Evolutionary conservation across 2,888 invertebrate species (phyloP), one percentile per base, ranked within the genome.

Genomic region (Oscheius sp.): DNA sequence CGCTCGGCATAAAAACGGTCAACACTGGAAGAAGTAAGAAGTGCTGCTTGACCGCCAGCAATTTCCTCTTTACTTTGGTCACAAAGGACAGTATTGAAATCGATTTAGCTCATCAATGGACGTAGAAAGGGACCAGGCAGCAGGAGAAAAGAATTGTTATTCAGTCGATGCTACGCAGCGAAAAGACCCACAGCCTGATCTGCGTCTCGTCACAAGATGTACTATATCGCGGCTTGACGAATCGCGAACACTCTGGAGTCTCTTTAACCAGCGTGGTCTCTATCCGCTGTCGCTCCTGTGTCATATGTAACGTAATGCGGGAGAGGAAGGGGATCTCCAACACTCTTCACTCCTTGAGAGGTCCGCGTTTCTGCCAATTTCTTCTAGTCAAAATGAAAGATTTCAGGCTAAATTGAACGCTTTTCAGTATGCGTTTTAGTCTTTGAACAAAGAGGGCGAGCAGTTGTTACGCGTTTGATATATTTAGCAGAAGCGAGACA

Each of bases 111-210:
- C 59, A 41, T 59, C 59, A 59, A 59, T 59, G 44, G 44, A 59
- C 59, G 44, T 59, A 41, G 59, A 24, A 59, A 59, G 17, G 50
- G 59, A 41, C 45, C 56, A 49, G 54, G 47, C 65, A 38, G 65
- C 67, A 41, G 59, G 57, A 33, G 17, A 20, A 67, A 59, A 57
- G 66, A 67, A 67, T 67, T 67, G 67, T 67, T 67, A 67, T 67
- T 67, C 67, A 67, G 67, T 67, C 67, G 59, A 67, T 67, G 67
- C 67, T 67, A 67, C 67, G 67, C 67, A 67, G 67, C 67, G 67
- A 67, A 67, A 57, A n/a, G 50, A 33, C 45, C 30, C 26, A 14
- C 26, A 36, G 59, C n/a, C 26, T 22, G 24, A 36, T 12, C 50
- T 36, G 33, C 33, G 44, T 45, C 67, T 50, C 57, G 22, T 26